phyloP scores from a whole-genome alignment of 1,140 invertebrate species.

The Matsumurasca onukii region DNA sequence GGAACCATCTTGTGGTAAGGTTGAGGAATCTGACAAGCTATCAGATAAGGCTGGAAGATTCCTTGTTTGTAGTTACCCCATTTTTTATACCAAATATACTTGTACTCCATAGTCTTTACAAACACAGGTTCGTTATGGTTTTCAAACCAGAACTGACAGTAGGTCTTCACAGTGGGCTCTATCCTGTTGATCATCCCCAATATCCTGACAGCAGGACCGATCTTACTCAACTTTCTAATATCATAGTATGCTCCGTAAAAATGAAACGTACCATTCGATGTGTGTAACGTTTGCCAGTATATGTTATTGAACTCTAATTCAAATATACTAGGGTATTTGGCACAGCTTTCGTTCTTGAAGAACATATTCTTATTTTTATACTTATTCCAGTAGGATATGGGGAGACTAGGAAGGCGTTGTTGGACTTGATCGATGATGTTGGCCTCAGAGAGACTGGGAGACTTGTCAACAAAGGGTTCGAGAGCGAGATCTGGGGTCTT shows the following conservation, averaged over 20 bases:
- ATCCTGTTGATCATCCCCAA: slow-evolving; percentile 89
- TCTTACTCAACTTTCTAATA: slow-evolving; percentile 68
- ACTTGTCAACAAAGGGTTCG: slow-evolving; percentile 64
- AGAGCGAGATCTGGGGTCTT: slow-evolving; percentile 40
- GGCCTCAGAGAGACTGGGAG: slow-evolving; percentile 68
- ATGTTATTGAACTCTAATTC: slow-evolving; percentile 90
- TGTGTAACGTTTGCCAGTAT: slow-evolving; percentile 83
- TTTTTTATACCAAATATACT: slow-evolving; percentile 92
- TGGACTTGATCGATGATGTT: slow-evolving; percentile 75
- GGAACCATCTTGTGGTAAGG: slow-evolving; percentile 71
- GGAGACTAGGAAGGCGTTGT: slow-evolving; percentile 72
- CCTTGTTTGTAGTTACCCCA: slow-evolving; percentile 94
- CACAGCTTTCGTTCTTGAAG: slow-evolving; percentile 73
- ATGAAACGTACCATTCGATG: slow-evolving; percentile 80
- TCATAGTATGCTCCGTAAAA: slow-evolving; percentile 90
- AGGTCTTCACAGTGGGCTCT: slow-evolving; percentile 76
- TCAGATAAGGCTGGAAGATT: slow-evolving; percentile 87
- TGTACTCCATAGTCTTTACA: slow-evolving; percentile 82
- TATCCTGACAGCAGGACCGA: slow-evolving; percentile 81
- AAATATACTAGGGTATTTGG: slow-evolving; percentile 79
- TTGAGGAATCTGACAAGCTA: slow-evolving; percentile 82
- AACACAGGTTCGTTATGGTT: slow-evolving; percentile 76
- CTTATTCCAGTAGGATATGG: slow-evolving; percentile 79
- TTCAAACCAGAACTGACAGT: slow-evolving; percentile 91
- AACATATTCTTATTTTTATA: slow-evolving; percentile 70